A percentile compares a stretch with the other conserved stretches of the same genome.
These are phyloP conservation scores for Erebia aethiops DNA, from an alignment of 2,888 invertebrate species.

Conservation along the genomic window DNA sequence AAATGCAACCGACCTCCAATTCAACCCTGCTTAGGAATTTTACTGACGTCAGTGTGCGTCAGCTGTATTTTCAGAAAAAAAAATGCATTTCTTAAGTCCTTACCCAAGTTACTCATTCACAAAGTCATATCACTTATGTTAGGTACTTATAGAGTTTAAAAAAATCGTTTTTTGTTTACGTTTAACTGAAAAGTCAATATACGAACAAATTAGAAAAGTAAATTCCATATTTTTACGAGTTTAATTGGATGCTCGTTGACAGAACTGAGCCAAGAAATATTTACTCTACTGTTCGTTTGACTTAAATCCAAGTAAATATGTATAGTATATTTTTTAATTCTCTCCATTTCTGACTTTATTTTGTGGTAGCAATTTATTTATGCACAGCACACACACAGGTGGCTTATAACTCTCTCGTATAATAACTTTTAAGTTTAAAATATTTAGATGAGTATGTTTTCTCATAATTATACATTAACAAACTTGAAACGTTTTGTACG, in stretches of 20 bases:
- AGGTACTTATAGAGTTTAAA: neutral
- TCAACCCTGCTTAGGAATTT: no score
- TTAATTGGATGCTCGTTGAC: slow-evolving; percentile 7
- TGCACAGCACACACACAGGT: no score
- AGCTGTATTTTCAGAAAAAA: no score
- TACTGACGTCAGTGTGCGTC: no score
- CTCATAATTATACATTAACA: no score
- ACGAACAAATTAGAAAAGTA: slow-evolving; percentile 1
- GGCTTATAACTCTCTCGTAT: no score
- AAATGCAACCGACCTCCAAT: no score
- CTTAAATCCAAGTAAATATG: neutral
- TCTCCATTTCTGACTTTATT: neutral
- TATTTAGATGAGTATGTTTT: no score
- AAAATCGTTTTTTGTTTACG: neutral
- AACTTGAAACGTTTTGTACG: no score
- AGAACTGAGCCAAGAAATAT: slow-evolving; percentile 9
- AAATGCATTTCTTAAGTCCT: no score
- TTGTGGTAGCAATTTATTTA: neutral
- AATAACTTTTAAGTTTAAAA: no score
- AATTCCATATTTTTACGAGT: slow-evolving; percentile 12
- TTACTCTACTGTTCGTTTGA: neutral
- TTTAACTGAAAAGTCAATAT: neutral
- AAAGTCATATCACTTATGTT: neutral
- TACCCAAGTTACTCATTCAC: no score
- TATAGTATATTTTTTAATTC: neutral